Conservation (phyloP, 1,140 invertebrate genomes). For the Octopus sinensis region DNA sequence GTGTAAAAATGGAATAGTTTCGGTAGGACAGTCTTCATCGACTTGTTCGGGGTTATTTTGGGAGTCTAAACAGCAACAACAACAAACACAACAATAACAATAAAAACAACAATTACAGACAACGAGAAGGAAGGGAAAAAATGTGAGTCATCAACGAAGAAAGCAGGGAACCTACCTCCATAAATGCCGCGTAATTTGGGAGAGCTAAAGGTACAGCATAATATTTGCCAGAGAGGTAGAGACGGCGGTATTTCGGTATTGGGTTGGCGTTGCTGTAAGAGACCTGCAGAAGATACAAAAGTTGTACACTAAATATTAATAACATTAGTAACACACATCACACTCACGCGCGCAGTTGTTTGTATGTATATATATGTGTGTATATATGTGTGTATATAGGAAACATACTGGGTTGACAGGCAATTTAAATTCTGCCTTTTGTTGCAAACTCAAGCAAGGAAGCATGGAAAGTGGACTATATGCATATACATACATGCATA, state of each 20-base stretch:
- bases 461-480: conserved; percentile 27
- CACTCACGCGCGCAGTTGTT: background rate
- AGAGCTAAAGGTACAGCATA: conserved; percentile 54
- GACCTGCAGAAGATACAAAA: conserved; percentile 46
- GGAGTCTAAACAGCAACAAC: too few relatives aligned
- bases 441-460: background rate
- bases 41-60: too few relatives aligned
- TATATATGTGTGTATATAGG: background rate
- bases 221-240: conserved; percentile 39
- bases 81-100: too few relatives aligned
- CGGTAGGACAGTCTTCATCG: too few relatives aligned
- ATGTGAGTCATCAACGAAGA: conserved; percentile 3
- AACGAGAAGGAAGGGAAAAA: too few relatives aligned
- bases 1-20: too few relatives aligned
- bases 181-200: conserved; percentile 55
- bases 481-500: conserved; percentile 31
- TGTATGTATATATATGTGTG: conserved; percentile 9
- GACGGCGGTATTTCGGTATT: conserved; percentile 46
- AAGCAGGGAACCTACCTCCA: conserved; percentile 42
- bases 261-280: conserved; percentile 28
- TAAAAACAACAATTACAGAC: too few relatives aligned
- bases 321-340: too few relatives aligned
- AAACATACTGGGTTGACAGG: background rate
- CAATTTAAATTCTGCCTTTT: conserved; percentile 9
- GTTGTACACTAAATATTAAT: background rate